Percentiles rank a stretch among this genome's conserved stretches.
These are phyloP conservation scores for Gambusia yucatana DNA, from an alignment of 2,797 vertebrate species.

Conservation along the genomic window DNA sequence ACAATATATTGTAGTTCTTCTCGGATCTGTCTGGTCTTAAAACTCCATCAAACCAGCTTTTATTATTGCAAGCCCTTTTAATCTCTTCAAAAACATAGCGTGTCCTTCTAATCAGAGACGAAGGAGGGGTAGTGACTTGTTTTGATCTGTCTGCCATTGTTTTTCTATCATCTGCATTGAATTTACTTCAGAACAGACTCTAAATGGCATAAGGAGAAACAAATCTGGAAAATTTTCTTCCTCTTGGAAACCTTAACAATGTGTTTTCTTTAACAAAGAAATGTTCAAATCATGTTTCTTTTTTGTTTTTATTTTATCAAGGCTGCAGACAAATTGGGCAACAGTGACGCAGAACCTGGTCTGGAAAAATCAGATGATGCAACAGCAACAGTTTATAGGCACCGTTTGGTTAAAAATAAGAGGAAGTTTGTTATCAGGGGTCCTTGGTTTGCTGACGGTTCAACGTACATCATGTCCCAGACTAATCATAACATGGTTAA, in stretches of 20 bases:
- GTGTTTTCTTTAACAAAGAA: background rate
- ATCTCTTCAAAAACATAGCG: constrained; percentile 38
- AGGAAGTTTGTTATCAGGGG: constrained; percentile 25
- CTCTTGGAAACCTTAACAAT: constrained; percentile 32
- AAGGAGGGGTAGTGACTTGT: constrained; percentile 17
- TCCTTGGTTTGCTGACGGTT: constrained; percentile 23
- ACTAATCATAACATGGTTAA: background rate
- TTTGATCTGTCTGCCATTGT: constrained; percentile 55
- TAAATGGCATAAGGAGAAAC: constrained; percentile 3
- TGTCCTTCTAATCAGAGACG: constrained; percentile 19
- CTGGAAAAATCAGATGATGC: constrained; percentile 15
- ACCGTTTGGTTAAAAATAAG: background rate
- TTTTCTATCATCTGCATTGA: constrained; percentile 27
- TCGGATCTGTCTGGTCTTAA: constrained; percentile 10
- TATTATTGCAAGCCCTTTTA: constrained; percentile 15
- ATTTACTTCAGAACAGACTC: constrained; percentile 25
- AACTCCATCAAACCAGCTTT: constrained; percentile 7
- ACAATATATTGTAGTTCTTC: constrained; percentile 39
- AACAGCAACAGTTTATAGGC: constrained; percentile 2
- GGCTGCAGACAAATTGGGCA: background rate
- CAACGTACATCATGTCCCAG: constrained; percentile 13
- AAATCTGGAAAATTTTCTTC: constrained; percentile 26
- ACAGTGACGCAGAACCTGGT: constrained; percentile 17
- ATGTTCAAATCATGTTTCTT: background rate
- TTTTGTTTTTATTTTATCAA: constrained; percentile 25